These are phyloP conservation scores for Diplodus sargus DNA, from an alignment of 2,797 vertebrate genomes.

Conservation along the genomic window DNA sequence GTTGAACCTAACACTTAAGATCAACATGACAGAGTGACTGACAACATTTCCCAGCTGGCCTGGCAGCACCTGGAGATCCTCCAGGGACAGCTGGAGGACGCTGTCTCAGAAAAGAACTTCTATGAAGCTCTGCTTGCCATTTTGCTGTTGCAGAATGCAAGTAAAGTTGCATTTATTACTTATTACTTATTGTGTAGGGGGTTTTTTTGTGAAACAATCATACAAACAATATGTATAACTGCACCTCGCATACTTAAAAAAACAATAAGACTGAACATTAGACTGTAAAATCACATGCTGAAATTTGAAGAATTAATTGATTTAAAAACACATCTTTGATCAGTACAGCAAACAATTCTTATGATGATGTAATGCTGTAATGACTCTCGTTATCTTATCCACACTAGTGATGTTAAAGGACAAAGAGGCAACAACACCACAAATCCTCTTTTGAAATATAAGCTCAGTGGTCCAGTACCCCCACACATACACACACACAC, in stretches of 20 bases:
- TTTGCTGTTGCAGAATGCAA: neutral
- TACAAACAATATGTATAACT: no score
- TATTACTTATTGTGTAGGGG: neutral
- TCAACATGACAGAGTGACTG: conserved; percentile 47
- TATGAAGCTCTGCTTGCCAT: conserved; percentile 2
- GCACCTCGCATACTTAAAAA: no score
- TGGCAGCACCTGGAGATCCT: conserved; percentile 52
- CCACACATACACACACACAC: neutral
- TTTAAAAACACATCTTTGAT: neutral
- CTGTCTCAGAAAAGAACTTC: conserved; percentile 33
- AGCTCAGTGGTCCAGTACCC: neutral
- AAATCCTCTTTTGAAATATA: conserved; percentile 13
- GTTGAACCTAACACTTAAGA: conserved; percentile 33
- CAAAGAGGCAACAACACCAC: neutral
- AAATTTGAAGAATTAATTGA: no score
- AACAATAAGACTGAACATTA: no score
- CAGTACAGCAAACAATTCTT: neutral
- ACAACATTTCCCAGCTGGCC: conserved; percentile 40
- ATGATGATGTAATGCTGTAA: neutral
- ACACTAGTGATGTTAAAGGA: neutral
- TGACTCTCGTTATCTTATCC: neutral
- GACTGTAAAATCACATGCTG: no score
- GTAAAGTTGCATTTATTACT: neutral
- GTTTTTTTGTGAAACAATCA: neutral
- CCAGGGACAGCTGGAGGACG: conserved; percentile 22